Percentiles rank a stretch among this genome's conserved stretches.
These are phyloP conservation scores for Teleogryllus occipitalis DNA, from an alignment of 1,140 invertebrate genomes.

Conservation along the genomic window DNA sequence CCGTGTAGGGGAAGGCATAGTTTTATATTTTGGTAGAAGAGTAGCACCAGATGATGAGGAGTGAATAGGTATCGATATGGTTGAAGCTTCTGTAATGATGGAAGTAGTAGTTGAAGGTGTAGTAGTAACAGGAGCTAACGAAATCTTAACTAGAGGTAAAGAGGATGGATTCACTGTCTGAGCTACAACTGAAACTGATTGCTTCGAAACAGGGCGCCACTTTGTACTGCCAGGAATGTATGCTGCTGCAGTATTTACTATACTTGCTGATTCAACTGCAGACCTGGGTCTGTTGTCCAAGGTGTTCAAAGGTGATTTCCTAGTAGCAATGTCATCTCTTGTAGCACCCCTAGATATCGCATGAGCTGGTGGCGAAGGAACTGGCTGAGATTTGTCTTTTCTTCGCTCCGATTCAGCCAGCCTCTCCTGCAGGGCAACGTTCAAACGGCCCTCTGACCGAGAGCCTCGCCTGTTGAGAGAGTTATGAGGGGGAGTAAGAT, in stretches of 20 bases:
- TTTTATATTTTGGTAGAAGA: conserved; percentile 36
- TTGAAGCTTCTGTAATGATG: conserved; percentile 44
- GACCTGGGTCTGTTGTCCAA: conserved; percentile 7
- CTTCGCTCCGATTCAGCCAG: conserved; percentile 35
- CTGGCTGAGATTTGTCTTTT: conserved; percentile 21
- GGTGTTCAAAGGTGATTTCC: conserved; percentile 6
- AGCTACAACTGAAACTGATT: neutral
- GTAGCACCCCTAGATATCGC: conserved; percentile 27
- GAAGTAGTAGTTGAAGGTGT: conserved; percentile 34
- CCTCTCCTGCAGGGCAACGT: conserved; percentile 45
- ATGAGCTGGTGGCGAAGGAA: conserved; percentile 6
- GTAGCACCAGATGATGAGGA: conserved; percentile 35
- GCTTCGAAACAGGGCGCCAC: conserved; percentile 21
- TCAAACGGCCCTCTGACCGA: conserved; percentile 33
- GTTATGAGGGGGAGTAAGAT: conserved; percentile 27
- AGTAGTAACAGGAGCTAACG: conserved; percentile 21
- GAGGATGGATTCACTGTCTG: neutral
- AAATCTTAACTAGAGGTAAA: conserved; percentile 21
- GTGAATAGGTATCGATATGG: conserved; percentile 43
- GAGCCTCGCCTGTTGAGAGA: conserved; percentile 30
- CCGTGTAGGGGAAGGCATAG: conserved; percentile 35
- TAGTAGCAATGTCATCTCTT: conserved; percentile 21
- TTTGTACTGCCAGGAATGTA: conserved; percentile 25
- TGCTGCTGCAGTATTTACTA: conserved; percentile 9
- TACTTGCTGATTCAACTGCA: conserved; percentile 11